phyloP scores from a whole-genome alignment of 2,888 invertebrate species.

The Clusia tigrina region DNA sequence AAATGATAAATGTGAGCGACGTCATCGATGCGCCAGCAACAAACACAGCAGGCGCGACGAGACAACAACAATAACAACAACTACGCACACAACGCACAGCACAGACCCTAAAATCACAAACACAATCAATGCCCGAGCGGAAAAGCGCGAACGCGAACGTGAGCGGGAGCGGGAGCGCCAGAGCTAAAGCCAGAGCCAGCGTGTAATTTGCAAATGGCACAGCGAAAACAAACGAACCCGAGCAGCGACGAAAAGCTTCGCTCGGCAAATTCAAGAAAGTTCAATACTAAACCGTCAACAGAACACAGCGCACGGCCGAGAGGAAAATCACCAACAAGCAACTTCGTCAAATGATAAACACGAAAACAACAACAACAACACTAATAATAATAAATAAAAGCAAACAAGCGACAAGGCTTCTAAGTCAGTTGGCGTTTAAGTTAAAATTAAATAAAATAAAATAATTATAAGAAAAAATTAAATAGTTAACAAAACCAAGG shows the following conservation, averaged over 20 bases:
- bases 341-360: slow-evolving; percentile 12
- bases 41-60: not conserved
- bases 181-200: not conserved
- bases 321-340: slow-evolving; percentile 10
- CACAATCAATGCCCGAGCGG: not conserved
- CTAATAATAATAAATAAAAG: not conserved
- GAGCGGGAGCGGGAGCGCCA: not conserved
- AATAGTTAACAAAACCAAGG: not conserved
- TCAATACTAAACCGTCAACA: slow-evolving; percentile 2
- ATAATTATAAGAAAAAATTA: not conserved
- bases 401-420: too few relatives aligned
- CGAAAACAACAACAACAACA: slow-evolving; percentile 3
- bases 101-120: not conserved
- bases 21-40: not conserved
- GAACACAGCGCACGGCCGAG: slow-evolving; percentile 4
- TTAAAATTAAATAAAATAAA: too few relatives aligned
- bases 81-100: not conserved
- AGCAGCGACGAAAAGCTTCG: not conserved
- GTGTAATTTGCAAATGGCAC: not conserved
- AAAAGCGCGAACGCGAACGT: not conserved
- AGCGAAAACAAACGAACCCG: not conserved
- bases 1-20: not conserved
- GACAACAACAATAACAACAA: not conserved
- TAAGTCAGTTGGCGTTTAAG: too few relatives aligned
- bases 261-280: not conserved